These are phyloP conservation scores for Eonycteris spelaea DNA, from an alignment of 2,113 vertebrate species.

Conservation along the genomic window DNA sequence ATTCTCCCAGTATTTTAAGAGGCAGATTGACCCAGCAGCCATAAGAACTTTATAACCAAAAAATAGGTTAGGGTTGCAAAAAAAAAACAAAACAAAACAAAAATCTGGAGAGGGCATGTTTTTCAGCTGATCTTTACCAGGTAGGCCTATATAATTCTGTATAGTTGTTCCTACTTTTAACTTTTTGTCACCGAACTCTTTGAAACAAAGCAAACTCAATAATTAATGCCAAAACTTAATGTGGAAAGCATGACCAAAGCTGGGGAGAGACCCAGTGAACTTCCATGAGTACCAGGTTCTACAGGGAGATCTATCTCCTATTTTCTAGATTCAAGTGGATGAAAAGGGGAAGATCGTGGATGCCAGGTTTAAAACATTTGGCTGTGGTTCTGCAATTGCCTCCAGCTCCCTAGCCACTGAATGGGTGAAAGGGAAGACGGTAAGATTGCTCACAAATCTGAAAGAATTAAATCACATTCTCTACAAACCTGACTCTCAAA, in stretches of 20 bases:
- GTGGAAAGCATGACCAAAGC: background rate
- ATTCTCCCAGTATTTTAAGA: background rate
- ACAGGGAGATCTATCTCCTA: background rate
- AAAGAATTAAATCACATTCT: background rate
- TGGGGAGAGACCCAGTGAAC: background rate
- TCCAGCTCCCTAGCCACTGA: conserved; percentile 95
- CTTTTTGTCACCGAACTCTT: background rate
- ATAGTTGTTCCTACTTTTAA: background rate
- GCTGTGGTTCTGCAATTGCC: conserved; percentile 95
- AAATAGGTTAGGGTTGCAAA: background rate
- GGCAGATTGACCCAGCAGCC: background rate
- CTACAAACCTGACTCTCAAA: background rate
- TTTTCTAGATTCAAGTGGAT: conserved; percentile 90
- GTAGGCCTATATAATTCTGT: background rate
- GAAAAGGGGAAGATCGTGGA: conserved; percentile 91
- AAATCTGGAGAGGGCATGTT: background rate
- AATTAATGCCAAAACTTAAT: background rate
- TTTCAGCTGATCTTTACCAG: background rate
- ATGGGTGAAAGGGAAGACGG: conserved; percentile 99
- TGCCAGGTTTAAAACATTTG: conserved; percentile 95
- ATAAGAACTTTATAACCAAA: background rate
- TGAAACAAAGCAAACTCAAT: background rate
- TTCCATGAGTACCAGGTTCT: background rate
- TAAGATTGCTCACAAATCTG: conserved; percentile 70
- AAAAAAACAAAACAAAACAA: background rate